phyloP scores from a whole-genome alignment of 1,140 invertebrate genomes.

The Bombyx mori region ASM3026992v2 NC_085120.1:10355501-10356000 shows the following conservation, averaged over 20 bases:
- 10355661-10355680: constrained; percentile 57
- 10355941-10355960: constrained; percentile 53
- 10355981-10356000: constrained; percentile 26
- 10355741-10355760: constrained; percentile 29
- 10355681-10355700: constrained; percentile 60
- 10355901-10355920: constrained; percentile 11
- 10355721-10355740: constrained; percentile 1
- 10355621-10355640: constrained; percentile 65
- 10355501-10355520: constrained; percentile 56
- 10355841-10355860: not conserved
- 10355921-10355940: constrained; percentile 62
- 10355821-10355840: too few relatives aligned
- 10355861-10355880: not conserved
- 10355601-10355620: constrained; percentile 63
- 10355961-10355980: constrained; percentile 56
- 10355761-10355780: too few relatives aligned
- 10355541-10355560: constrained; percentile 51
- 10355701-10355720: constrained; percentile 7
- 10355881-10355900: not conserved
- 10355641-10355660: constrained; percentile 50
- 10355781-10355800: too few relatives aligned
- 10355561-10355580: constrained; percentile 37
- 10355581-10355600: constrained; percentile 68
- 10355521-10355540: constrained; percentile 52
- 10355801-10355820: too few relatives aligned